Conservation (phyloP, 2,888 invertebrate species). For the Eretmocerus hayati region DNA sequence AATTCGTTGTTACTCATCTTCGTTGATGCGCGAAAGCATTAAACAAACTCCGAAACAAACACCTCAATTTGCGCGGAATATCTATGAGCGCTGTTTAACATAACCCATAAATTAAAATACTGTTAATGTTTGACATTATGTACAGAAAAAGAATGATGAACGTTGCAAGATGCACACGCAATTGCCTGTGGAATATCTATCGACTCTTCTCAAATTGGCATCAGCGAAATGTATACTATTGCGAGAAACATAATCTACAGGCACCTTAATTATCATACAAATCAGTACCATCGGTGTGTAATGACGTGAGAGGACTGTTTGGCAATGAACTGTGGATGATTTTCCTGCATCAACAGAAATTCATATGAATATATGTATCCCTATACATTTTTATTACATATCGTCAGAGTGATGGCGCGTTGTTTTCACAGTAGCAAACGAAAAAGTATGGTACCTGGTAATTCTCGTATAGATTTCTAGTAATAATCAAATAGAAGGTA, state of each 20-base stretch:
- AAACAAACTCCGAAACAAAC: slow-evolving; percentile 10
- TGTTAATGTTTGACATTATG: slow-evolving; percentile 18
- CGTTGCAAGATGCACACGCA: slow-evolving; percentile 8
- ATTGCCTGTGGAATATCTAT: too few relatives aligned
- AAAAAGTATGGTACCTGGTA: too few relatives aligned
- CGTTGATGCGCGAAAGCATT: slow-evolving; percentile 4
- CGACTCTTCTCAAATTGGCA: too few relatives aligned
- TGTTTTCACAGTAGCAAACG: too few relatives aligned
- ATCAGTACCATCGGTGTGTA: slow-evolving; percentile 10
- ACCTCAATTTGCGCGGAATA: slow-evolving; percentile 8
- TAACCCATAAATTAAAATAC: slow-evolving; percentile 17
- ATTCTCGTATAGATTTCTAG: too few relatives aligned
- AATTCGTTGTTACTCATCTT: slow-evolving; percentile 9
- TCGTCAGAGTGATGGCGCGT: slow-evolving; percentile 12
- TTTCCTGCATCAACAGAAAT: slow-evolving; percentile 18
- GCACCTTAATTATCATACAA: slow-evolving; percentile 10
- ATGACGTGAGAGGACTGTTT: slow-evolving; percentile 9
- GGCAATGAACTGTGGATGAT: slow-evolving; percentile 12
- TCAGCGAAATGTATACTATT: slow-evolving; percentile 10
- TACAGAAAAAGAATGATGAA: slow-evolving; percentile 16
- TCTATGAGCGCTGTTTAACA: slow-evolving; percentile 14
- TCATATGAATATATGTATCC: slow-evolving; percentile 11
- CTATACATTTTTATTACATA: slow-evolving; percentile 12
- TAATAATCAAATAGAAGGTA: too few relatives aligned
- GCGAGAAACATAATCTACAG: background rate